Evolutionary conservation across 2,797 vertebrate species (phyloP).

Genomic region (Sarcophilus harrisii): DNA sequence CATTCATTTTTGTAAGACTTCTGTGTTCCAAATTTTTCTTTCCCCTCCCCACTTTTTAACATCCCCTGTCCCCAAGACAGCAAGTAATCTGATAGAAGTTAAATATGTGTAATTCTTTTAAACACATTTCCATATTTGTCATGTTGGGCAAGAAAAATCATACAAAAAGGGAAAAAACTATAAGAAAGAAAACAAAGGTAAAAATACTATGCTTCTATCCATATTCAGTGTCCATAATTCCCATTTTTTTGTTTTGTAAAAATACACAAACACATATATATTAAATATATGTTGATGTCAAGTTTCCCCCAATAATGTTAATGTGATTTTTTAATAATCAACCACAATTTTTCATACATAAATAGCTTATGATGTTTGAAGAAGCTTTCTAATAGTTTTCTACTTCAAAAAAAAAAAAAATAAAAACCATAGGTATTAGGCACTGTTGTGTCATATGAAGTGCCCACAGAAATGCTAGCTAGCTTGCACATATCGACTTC

Average conservation of each 20-base stretch:
- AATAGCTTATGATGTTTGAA: not conserved
- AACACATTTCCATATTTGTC: too few species aligned
- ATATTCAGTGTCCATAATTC: not conserved
- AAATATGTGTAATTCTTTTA: too few species aligned
- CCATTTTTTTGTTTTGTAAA: constrained; percentile 36
- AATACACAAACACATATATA: not conserved
- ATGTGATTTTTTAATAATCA: constrained; percentile 9
- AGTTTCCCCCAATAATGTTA: constrained; percentile 18
- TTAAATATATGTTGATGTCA: constrained; percentile 47
- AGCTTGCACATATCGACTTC: constrained; percentile 56
- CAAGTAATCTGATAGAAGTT: too few species aligned
- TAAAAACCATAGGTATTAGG: constrained; percentile 25
- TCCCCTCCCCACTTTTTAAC: too few species aligned
- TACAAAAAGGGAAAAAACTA: too few species aligned
- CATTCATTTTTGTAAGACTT: too few species aligned
- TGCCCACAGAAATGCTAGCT: constrained; percentile 60
- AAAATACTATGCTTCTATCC: too few species aligned
- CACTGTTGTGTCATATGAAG: constrained; percentile 15
- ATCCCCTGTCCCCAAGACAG: too few species aligned
- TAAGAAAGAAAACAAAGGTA: too few species aligned
- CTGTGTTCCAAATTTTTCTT: too few species aligned
- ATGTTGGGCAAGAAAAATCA: too few species aligned
- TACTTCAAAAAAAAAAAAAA: not conserved
- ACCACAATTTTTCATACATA: not conserved
- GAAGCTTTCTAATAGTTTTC: constrained; percentile 28